Evolutionary conservation across 2,888 invertebrate species (phyloP), one percentile per base, ranked within the genome.

Genomic region (Stenchaetothrips biformis): DNA sequence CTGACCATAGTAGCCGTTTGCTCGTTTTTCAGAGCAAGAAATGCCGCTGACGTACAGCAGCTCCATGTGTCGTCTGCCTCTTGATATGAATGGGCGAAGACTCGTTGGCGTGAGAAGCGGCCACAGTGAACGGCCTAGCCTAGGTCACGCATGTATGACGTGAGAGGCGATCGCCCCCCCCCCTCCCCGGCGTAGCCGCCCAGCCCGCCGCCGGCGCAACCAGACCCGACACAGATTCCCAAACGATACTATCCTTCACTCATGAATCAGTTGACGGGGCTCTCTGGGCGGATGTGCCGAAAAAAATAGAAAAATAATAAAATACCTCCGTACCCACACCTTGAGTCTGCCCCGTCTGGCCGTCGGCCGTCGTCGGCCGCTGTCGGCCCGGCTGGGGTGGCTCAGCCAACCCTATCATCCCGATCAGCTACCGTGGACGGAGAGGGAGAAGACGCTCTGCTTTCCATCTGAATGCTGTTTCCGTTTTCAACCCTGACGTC

Each of bases 221-320:
- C 37, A 4, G 37, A 37, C 59, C 53, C 53, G 53, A 16, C 67
- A 74, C 67, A 25, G 67, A 21, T 74, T 25, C 67, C 59, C 59
- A 74, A 74, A 74, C 67, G 25, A 74, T 74, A 74, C 25, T 21
- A 74, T 74, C 67, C 67, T 74, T 74, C 67, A 74, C 67, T 74
- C 67, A 74, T 74, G 67, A 74, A 74, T 74, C 67, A 74, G 67
- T 74, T 74, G 67, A 21, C 67, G 67, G 67, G 7, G 21, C 16
- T 25, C 25, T 25, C 11, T 21, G 25, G 67, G 67, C 67, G 67
- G 67, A 74, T 74, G 67, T 74, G 67, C 11, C 25, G 67, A 25
- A 25, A 25, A 37, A 37, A 37, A 37, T 37, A 37, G 25, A 74
- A 74, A 74, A 74, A 74, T 7, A 74, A 25, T 53, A 53, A 13